phyloP scores from a whole-genome alignment of 2,797 vertebrate genomes.

The Caiman crocodilus region DNA sequence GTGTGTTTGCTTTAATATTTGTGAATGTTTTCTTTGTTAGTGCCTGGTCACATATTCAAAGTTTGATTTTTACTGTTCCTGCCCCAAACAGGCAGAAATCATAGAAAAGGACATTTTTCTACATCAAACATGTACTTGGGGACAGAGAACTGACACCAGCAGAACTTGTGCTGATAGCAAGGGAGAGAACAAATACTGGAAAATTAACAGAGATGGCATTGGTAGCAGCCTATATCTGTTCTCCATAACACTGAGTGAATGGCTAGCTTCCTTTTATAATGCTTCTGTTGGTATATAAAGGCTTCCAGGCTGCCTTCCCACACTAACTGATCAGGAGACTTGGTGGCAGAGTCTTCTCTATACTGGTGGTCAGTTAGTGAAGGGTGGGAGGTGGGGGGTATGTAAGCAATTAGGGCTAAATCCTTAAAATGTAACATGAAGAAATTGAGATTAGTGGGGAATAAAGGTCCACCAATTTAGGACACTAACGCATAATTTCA shows the following conservation, averaged over 20 bases:
- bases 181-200: not conserved
- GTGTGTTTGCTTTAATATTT: not conserved
- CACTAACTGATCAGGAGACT: not conserved
- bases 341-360: not conserved
- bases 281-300: not conserved
- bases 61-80: not conserved
- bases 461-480: conserved; percentile 60
- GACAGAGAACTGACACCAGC: accelerated
- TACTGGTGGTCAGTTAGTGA: not conserved
- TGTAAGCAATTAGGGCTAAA: not conserved
- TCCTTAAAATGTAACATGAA: conserved; percentile 25
- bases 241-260: not conserved
- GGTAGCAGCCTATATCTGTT: not conserved
- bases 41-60: not conserved
- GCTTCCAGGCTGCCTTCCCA: not conserved
- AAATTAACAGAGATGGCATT: not conserved
- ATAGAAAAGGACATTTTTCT: not conserved
- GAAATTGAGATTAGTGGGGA: conserved; percentile 59
- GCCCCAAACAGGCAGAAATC: not conserved
- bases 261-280: not conserved
- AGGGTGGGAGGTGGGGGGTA: not conserved
- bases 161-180: not conserved
- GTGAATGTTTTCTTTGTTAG: not conserved
- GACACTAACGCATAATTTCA: conserved; percentile 45
- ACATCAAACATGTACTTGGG: not conserved